Base-by-base conservation (phyloP, 2,797 vertebrate species). In the Buphagus erythrorhynchus region DNA sequence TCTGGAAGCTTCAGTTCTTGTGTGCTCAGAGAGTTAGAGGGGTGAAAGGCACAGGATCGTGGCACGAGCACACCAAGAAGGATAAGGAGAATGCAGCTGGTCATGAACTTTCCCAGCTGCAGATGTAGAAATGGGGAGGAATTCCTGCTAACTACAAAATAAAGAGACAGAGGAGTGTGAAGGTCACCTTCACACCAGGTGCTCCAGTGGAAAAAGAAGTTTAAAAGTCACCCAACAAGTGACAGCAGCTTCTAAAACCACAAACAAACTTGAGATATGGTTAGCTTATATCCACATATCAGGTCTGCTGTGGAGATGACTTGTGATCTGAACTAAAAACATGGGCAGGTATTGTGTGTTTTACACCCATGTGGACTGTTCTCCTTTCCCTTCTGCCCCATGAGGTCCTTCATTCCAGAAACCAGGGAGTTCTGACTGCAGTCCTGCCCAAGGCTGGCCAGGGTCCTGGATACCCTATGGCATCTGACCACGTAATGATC, bases 351-450 rank as follows among this genome's bases (percentile, higher is more conserved):
- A 66, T 24, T 26, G 28, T 52, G 43, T 43, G 21, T 36, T 92
- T 87, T 55, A 57, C 1, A 3, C 8, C 7, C 2, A 1, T 1
- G 3, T 16, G 14, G 67, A 57, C 6, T 17, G 28, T 28, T 6
- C 14, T 63, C 21, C 15, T 67, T 67, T 69, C 38, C 18, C 75
- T 76, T 78, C 72, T 61, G 42, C 21, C 19, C 19, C 42, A 35
- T 1, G 2, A 67, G 7, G 24, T 72, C 48, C 31, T 54, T 69
- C 40, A 35, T 18, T 54, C 11, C 42, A 69, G 43, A 55, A 75
- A 66, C 11, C 49, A 68, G 48, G 7, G 11, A 73, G 3, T 26
- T 25, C 31, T 52, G 57, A 72, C 9, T 40, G 86, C 29, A 57
- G 43, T 31, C 14, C 33, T 73, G 38, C 36, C 36, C 17, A 65